Evolutionary conservation across 2,888 invertebrate species (phyloP), one percentile per base, ranked within the genome.

Genomic region (Chrysodeixis includens): DNA sequence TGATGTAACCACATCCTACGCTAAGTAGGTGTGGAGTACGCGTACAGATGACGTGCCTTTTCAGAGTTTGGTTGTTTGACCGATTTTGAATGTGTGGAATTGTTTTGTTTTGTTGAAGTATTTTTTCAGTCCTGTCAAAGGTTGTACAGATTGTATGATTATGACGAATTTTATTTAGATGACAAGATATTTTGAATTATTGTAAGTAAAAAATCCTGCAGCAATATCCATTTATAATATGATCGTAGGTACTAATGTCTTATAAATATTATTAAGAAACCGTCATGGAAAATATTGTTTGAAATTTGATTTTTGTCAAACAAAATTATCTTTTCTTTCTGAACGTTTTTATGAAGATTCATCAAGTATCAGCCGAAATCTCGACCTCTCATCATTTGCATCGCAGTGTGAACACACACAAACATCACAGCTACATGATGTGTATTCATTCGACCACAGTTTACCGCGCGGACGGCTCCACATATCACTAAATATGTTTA

Each of bases 1-100:
- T 93, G 93, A 93, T 90, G 88, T 92, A 80, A 92, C 94, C 93
- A 92, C 93, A 93, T 93, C 94, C 93, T 85, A 66, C 56, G 49
- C 60, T 71, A 61, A 67, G 60, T 77, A 69, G 71, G 78, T 69
- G 66, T 65, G 32, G 61, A 62, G 56, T 74, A 69, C 56, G 46
- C 57, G 71, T 82, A 54, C 74, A 75, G 61, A 78, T 56, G 54
- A 60, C 30, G 69, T 8, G 62, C 49, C 69, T 40, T 61, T 62
- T n/a, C 26, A 4, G 32, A 14, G 32, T 14, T 20, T 26, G 10
- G 12, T 22, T 8, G 12, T 51, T 44, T 30, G 8, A 58, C 30
- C 14, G 44, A 49, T 46, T 20, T 66, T 14, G 30, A 49, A 18
- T 10, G 1, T 2, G 10, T 18, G 46, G 4, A 20, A 16, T 46